Evolutionary conservation across 2,113 vertebrate genomes (phyloP), one percentile per base, ranked within the genome.

Genomic region (Ophthalmolycus amberensis): DNA sequence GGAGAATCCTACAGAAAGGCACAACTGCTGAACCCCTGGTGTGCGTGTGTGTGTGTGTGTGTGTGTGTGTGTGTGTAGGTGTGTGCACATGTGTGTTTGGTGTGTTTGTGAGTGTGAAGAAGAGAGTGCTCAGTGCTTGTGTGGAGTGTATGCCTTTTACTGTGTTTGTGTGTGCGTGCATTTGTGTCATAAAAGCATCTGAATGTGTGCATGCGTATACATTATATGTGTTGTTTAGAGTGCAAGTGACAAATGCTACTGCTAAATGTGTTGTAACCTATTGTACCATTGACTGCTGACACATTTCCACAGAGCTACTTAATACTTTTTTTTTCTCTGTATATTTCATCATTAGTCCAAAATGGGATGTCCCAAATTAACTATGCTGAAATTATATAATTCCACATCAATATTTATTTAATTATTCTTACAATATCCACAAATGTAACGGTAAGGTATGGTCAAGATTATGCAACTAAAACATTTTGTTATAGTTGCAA

Each of bases 1-100:
- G 95, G 94, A 96, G 94, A 94, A 91, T 95, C 94, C 93, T 91
- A 79, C 89, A 92, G 93, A 94, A 93, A 92, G 84, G 90, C 90
- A 83, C 82, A 90, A 83, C 91, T 91, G 73, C 87, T 79, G 75
- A 78, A 83, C 44, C 66, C 74, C 75, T 77, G 74, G 50, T 78
- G 75, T 42, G 59, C 44, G 71, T 75, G 78, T 67, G 65, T 79
- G 75, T 46, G 67, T 64, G 32, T 34, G 58, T 59, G 29, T n/a
- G 48, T 67, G 40, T 58, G 59, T n/a, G n/a, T 50, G 29, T 60
- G 71, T 50, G 40, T 54, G 40, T 29, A 34, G 77, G 14, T 70
- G 44, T 56, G 48, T 42, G 40, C 15, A 18, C 5, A 15, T 79
- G 71, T 46, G 50, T 78, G 75, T 50, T 14, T 44, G 42, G 12